Base-by-base conservation (phyloP, 2,113 vertebrate genomes). In the Percopsis transmontana region DNA sequence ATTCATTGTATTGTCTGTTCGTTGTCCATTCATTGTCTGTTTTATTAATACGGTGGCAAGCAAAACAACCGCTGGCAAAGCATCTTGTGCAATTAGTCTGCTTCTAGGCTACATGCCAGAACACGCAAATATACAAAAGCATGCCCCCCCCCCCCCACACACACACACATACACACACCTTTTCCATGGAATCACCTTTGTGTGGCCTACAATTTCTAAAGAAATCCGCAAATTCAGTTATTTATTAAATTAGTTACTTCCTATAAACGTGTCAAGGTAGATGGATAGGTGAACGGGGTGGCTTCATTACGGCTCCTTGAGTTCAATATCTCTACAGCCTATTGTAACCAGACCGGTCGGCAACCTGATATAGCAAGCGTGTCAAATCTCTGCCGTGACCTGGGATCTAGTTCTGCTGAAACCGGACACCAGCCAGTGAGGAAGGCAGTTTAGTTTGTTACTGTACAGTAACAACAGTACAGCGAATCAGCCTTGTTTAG, bases 331-430 rank as follows among this genome's bases (percentile, higher is more conserved):
- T 9, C 38, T 48, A 33, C 27, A 33, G 47, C 41, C 14, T 59
- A 54, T 40, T 12, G 40, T 50, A 56, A 44, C 64, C 20, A 21
- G 40, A 44, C 19, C 62, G 51, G 14, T 18, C 14, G 52, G 84
- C 58, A 87, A 87, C 69, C 39, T 72, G 83, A 90, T 83, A 85
- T 10, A 40, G 56, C 38, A 84, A 79, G 62, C 63, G 80, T 83
- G 62, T 88, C 78, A 62, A 21, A 61, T 83, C 75, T 27, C 33
- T 56, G 58, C 58, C 58, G 50, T 69, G 80, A 78, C 53, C 24
- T 54, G n/a, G 44, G 67, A 79, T 79, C 72, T 57, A 66, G 80
- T 80, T 74, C 55, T 39, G 57, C 63, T 72, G 85, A 77, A 84
- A 85, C 69, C 3, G 18, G 66, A 86, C 50, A 75, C 70, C 23